phyloP scores from a whole-genome alignment of 2,797 vertebrate species.

The Ptychobarbus kaznakovi region DNA sequence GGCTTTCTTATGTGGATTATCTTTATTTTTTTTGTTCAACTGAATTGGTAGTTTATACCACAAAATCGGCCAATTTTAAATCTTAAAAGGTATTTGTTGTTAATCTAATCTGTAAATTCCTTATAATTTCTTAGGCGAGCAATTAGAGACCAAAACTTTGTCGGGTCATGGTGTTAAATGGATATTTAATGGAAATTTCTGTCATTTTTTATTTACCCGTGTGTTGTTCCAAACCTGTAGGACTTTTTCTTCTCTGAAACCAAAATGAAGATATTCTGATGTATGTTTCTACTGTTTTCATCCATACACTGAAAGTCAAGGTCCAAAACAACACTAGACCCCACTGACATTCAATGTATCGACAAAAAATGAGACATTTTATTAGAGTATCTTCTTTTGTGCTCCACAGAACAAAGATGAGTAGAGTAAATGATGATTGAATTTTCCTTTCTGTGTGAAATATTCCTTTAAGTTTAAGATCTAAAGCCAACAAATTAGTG shows the following conservation, averaged over 20 bases:
- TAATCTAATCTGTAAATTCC: neutral
- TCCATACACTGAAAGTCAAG: neutral
- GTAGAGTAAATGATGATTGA: neutral
- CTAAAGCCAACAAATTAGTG: neutral
- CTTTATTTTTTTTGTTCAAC: conserved; percentile 5
- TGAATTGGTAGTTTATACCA: neutral
- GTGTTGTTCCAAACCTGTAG: neutral
- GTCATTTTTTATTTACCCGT: neutral
- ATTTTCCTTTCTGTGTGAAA: neutral
- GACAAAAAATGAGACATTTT: neutral
- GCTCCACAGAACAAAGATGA: neutral
- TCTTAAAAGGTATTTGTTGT: neutral
- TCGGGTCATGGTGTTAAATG: neutral
- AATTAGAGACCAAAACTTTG: neutral
- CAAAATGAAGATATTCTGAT: neutral
- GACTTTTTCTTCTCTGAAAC: neutral
- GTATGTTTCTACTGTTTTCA: neutral
- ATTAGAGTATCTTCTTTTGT: neutral
- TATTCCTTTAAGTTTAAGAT: neutral
- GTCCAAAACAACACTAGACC: neutral
- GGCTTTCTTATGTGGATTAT: conserved; percentile 63
- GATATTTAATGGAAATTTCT: neutral
- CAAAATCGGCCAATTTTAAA: neutral
- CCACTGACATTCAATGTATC: neutral
- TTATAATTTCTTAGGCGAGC: neutral